Conservation (phyloP, 2,797 vertebrate species). For the Acrossocheilus wenchowensis region DNA sequence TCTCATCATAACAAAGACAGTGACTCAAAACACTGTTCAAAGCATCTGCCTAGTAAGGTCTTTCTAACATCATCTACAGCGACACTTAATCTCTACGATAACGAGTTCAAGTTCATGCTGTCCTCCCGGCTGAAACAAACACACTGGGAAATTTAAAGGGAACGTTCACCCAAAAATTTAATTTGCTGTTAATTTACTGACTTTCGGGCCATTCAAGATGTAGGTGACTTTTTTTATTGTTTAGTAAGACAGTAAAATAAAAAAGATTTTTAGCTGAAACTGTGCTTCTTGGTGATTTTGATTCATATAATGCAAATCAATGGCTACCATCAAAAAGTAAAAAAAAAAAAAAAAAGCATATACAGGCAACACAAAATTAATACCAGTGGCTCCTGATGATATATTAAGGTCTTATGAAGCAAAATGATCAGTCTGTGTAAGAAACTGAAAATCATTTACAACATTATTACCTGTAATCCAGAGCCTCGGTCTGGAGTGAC, state of each 20-base stretch:
- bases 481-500: background rate
- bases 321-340: background rate
- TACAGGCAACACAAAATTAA: background rate
- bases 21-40: background rate
- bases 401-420: background rate
- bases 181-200: background rate
- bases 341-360: background rate
- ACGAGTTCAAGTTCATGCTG: background rate
- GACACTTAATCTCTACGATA: conserved; percentile 18
- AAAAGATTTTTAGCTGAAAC: background rate
- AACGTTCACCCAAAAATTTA: background rate
- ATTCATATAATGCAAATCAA: background rate
- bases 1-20: conserved; percentile 5
- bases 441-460: background rate
- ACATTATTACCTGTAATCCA: background rate
- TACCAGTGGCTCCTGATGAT: background rate
- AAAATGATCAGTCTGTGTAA: background rate
- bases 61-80: background rate
- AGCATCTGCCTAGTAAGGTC: conserved; percentile 27
- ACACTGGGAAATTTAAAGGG: background rate
- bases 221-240: background rate
- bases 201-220: background rate
- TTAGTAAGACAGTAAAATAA: background rate
- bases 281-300: background rate
- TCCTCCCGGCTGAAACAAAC: conserved; percentile 22